Base-by-base conservation (phyloP, 2,888 invertebrate genomes). In the Trachelus stipa region DNA sequence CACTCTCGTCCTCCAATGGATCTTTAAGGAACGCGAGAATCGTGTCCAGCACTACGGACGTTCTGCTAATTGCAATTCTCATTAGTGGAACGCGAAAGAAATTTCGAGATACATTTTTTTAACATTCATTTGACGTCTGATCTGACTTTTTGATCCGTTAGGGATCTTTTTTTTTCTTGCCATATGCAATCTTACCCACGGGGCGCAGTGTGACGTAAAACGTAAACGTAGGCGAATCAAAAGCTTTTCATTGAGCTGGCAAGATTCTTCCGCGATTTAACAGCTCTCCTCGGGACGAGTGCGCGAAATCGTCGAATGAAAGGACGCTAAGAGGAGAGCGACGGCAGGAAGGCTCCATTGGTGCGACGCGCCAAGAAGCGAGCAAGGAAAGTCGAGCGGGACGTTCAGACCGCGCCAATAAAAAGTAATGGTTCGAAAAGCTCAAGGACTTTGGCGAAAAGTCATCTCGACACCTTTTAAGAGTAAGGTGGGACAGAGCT, bases 401-500 rank as follows among this genome's bases (percentile, higher is more conserved):
- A n/a, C 79, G 77, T 79, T 84, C 81, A 78, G 80, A 83, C 82
- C 83, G 82, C 82, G 84, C 83, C 86, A 84, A 85, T 86, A 86
- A 85, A 86, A 86, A 83, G 81, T 87, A 87, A 87, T 88, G 88
- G 85, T 85, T 84, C 83, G 84, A 83, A 85, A 85, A 88, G 85
- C 85, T 80, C 80, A 79, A 68, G 82, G 85, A 85, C 88, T 87
- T 86, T 84, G 86, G 88, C 86, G 86, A 87, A 86, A 88, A 89
- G 88, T 89, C 88, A 83, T 84, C 86, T 81, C 87, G 88, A 88
- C 88, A 86, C 87, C 89, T 89, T 86, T 89, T 88, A 89, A 87
- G 84, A 84, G 78, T 76, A 74, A 4, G 35, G 74, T 78, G 79
- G 84, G 84, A 87, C 76, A 68, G 30, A n/a, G 73, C 74, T 75